Evolutionary conservation across 2,797 vertebrate species (phyloP).

Genomic region (Falco peregrinus): DNA sequence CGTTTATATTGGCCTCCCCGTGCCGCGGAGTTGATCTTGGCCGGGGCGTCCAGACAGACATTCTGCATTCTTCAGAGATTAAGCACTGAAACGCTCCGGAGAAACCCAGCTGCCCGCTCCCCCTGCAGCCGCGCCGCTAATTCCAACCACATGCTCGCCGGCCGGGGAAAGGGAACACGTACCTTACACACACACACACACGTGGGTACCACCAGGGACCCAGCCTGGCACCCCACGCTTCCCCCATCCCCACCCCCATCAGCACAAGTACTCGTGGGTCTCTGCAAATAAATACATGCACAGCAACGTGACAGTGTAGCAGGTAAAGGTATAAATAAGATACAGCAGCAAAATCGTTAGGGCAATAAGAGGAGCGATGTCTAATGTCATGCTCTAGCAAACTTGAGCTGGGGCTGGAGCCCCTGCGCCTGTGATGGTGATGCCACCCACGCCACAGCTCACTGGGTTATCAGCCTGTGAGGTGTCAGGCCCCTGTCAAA

Average conservation of each 20-base stretch:
- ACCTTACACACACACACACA: neutral
- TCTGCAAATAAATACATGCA: accelerated
- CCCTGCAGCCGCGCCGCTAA: constrained; percentile 35
- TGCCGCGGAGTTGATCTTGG: constrained; percentile 36
- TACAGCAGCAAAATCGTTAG: accelerated
- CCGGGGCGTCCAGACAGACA: constrained; percentile 45
- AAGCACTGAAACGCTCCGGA: constrained; percentile 50
- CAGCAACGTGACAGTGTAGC: accelerated
- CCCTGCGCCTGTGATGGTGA: accelerated
- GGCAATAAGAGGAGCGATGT: neutral
- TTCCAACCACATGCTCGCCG: constrained; percentile 46
- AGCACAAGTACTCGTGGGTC: accelerated
- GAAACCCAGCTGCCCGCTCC: constrained; percentile 50
- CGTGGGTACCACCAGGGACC: neutral
- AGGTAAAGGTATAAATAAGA: neutral
- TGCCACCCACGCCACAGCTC: accelerated
- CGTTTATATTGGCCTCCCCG: constrained; percentile 61
- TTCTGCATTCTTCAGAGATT: constrained; percentile 58
- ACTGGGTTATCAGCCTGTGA: neutral
- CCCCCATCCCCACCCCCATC: neutral
- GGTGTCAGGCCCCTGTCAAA: neutral
- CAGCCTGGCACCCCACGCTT: neutral
- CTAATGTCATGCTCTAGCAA: neutral
- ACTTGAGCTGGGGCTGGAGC: neutral
- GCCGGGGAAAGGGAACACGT: neutral